phyloP scores from a whole-genome alignment of 2,888 invertebrate species.

The Parthenolecanium corni region DNA sequence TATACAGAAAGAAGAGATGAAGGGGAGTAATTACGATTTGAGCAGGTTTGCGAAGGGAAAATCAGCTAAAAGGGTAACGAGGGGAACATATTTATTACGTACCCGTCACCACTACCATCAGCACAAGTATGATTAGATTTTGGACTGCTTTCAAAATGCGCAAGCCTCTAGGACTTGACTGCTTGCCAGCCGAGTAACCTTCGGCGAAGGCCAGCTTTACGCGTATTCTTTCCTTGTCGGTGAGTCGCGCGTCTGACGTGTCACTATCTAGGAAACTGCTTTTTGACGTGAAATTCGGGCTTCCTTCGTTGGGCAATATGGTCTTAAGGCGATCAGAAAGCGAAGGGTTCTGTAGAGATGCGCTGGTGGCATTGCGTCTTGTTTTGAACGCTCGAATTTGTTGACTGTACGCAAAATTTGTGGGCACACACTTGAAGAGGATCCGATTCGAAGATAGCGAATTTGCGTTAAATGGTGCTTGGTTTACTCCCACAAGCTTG shows the following conservation, averaged over 20 bases:
- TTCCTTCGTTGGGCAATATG: constrained; percentile 37
- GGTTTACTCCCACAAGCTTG: constrained; percentile 35
- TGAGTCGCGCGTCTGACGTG: constrained; percentile 23
- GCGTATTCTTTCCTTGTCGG: constrained; percentile 51
- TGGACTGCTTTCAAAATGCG: constrained; percentile 60
- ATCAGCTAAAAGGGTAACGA: too few relatives aligned
- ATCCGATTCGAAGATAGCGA: background rate
- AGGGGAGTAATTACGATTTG: too few relatives aligned
- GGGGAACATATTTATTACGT: too few relatives aligned
- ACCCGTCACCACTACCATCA: constrained; percentile 31
- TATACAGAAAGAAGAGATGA: too few relatives aligned
- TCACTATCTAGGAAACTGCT: background rate
- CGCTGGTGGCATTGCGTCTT: constrained; percentile 57
- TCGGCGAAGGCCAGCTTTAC: constrained; percentile 84
- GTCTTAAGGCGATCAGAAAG: constrained; percentile 55
- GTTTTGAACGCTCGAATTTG: constrained; percentile 70
- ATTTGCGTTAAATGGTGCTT: background rate
- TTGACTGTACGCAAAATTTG: background rate
- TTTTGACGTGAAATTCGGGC: constrained; percentile 16
- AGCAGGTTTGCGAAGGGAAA: too few relatives aligned
- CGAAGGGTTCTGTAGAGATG: constrained; percentile 58
- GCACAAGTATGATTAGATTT: constrained; percentile 47
- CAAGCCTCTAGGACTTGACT: constrained; percentile 38
- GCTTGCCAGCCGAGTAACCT: constrained; percentile 67
- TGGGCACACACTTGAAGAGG: background rate